Percentiles rank a stretch among this genome's conserved stretches.
These are phyloP conservation scores for Drosophila cracens DNA, from an alignment of 2,888 invertebrate species.

Conservation along the genomic window DNA sequence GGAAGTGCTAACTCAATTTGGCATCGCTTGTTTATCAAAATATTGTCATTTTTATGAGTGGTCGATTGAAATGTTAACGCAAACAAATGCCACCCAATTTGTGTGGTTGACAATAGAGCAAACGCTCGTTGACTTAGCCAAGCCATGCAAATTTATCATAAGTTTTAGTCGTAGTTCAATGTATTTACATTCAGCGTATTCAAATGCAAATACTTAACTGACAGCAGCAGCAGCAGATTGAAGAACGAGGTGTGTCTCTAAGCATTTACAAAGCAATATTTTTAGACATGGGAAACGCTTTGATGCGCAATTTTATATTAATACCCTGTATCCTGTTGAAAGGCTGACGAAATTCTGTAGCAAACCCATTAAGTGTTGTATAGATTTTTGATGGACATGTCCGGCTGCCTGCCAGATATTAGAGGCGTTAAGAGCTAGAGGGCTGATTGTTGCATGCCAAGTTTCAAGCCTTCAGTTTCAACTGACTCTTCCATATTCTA, in stretches of 20 bases:
- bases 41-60: conserved; percentile 1
- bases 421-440: background rate
- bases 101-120: conserved; percentile 42
- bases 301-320: conserved; percentile 17
- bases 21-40: conserved; percentile 39
- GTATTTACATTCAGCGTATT: conserved; percentile 71
- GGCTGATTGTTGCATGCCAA: background rate
- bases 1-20: conserved; percentile 53
- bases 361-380: background rate
- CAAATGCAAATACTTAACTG: conserved; percentile 63
- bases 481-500: background rate
- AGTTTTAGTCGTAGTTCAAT: background rate
- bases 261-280: conserved; percentile 19
- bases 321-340: background rate
- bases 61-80: conserved; percentile 52
- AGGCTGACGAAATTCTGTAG: background rate
- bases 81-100: conserved; percentile 27
- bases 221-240: conserved; percentile 9
- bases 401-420: background rate
- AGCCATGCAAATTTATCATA: conserved; percentile 49
- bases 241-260: conserved; percentile 65
- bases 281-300: conserved; percentile 51
- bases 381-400: background rate
- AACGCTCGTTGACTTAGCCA: conserved; percentile 44
- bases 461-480: background rate